Conservation (phyloP, 2,797 vertebrate genomes). For the Adrianichthys oophorus region DNA sequence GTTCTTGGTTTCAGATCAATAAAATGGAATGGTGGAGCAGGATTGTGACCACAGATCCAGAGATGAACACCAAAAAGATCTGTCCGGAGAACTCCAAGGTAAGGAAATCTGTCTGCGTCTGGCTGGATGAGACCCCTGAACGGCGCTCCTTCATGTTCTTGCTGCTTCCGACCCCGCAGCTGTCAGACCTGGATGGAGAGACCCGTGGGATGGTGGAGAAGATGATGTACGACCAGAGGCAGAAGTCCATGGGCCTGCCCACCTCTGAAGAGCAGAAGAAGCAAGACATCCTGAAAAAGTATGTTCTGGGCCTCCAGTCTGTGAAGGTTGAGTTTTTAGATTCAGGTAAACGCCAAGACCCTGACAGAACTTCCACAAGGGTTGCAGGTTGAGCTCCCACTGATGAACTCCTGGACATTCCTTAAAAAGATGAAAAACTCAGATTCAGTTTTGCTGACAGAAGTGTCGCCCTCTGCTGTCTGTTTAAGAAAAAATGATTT, state of each 20-base stretch:
- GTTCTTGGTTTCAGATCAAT: constrained; percentile 83
- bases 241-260: constrained; percentile 98
- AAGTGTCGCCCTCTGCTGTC: no score
- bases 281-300: constrained; percentile 98
- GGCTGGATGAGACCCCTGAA: not conserved
- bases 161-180: constrained; percentile 63
- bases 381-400: no score
- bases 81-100: constrained; percentile 99
- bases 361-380: no score
- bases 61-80: constrained; percentile 98
- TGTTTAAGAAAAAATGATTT: no score
- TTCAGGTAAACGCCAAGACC: no score
- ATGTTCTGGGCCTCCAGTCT: constrained; percentile 35
- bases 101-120: constrained; percentile 8
- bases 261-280: constrained; percentile 99
- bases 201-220: constrained; percentile 99
- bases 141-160: not conserved
- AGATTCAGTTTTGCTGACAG: no score
- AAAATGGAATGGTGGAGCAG: constrained; percentile 99
- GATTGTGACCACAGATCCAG: constrained; percentile 89
- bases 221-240: constrained; percentile 99
- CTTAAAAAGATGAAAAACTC: no score
- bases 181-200: constrained; percentile 97
- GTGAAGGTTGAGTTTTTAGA: no score
- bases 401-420: no score